Evolutionary conservation across 2,113 vertebrate genomes (phyloP).

Genomic region (Odontophorus gujanensis): DNA sequence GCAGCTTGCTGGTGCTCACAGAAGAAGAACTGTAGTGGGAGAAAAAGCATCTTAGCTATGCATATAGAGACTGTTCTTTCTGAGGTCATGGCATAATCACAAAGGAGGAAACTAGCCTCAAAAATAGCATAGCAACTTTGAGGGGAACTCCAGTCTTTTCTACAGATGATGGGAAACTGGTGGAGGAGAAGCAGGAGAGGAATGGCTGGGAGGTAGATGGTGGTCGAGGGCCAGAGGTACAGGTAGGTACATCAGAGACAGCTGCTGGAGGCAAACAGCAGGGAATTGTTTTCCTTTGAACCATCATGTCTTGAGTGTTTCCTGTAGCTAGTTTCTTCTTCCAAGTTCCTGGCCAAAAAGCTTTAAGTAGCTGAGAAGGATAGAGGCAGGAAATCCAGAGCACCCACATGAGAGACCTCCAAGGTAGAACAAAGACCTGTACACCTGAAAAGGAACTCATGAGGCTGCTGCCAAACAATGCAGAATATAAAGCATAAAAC

Average conservation of each 20-base stretch:
- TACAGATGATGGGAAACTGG: not conserved
- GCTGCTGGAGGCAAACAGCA: not conserved
- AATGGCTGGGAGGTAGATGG: not conserved
- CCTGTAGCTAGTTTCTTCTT: not conserved
- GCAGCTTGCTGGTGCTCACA: not conserved
- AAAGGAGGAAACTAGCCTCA: not conserved
- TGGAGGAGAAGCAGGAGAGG: not conserved
- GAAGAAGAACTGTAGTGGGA: not conserved
- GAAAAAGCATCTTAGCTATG: not conserved
- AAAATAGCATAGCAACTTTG: not conserved
- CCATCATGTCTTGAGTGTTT: not conserved
- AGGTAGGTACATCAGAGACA: not conserved
- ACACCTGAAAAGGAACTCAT: not conserved
- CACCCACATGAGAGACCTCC: not conserved
- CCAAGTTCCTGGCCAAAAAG: fast-evolving
- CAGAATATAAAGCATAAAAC: not conserved
- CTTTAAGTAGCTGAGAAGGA: not conserved
- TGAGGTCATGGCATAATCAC: not conserved
- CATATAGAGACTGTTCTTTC: not conserved
- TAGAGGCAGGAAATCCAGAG: not conserved
- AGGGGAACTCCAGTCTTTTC: not conserved
- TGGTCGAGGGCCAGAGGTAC: fast-evolving
- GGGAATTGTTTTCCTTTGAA: not conserved
- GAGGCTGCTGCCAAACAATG: not conserved
- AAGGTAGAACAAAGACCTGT: not conserved